These are phyloP conservation scores for Perizoma affinitatum DNA, from an alignment of 2,888 invertebrate genomes.

Conservation along the genomic window DNA sequence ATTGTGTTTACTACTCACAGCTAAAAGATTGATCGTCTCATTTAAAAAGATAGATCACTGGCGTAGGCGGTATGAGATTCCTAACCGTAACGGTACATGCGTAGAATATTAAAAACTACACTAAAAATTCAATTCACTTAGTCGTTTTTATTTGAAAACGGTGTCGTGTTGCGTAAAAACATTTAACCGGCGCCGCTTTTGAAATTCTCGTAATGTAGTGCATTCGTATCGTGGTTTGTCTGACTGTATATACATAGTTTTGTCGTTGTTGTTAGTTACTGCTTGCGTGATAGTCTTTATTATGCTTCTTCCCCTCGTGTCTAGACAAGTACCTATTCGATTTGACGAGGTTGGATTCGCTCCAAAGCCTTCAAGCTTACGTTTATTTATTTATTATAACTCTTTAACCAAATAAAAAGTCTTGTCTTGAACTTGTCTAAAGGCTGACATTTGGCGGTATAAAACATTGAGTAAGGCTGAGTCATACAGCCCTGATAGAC, in stretches of 20 bases:
- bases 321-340: slow-evolving; percentile 2
- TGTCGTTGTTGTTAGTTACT: slow-evolving; percentile 29
- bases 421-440: neutral
- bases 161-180: slow-evolving; percentile 54
- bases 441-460: slow-evolving; percentile 6
- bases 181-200: slow-evolving; percentile 58
- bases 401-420: too few species aligned
- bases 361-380: too few species aligned
- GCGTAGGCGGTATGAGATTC: slow-evolving; percentile 66
- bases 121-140: slow-evolving; percentile 71
- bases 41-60: slow-evolving; percentile 37
- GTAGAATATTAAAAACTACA: slow-evolving; percentile 60
- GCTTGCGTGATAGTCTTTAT: slow-evolving; percentile 17
- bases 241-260: slow-evolving; percentile 38
- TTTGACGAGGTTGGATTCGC: too few species aligned
- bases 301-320: slow-evolving; percentile 3
- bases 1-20: neutral
- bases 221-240: slow-evolving; percentile 33
- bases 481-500: slow-evolving; percentile 31
- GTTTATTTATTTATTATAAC: too few species aligned
- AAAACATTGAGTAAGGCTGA: slow-evolving; percentile 16
- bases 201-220: slow-evolving; percentile 49
- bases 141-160: slow-evolving; percentile 57
- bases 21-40: slow-evolving; percentile 4
- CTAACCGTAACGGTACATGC: slow-evolving; percentile 70